Evolutionary conservation across 2,797 vertebrate genomes (phyloP).

Genomic region (Galaxias olidus): DNA sequence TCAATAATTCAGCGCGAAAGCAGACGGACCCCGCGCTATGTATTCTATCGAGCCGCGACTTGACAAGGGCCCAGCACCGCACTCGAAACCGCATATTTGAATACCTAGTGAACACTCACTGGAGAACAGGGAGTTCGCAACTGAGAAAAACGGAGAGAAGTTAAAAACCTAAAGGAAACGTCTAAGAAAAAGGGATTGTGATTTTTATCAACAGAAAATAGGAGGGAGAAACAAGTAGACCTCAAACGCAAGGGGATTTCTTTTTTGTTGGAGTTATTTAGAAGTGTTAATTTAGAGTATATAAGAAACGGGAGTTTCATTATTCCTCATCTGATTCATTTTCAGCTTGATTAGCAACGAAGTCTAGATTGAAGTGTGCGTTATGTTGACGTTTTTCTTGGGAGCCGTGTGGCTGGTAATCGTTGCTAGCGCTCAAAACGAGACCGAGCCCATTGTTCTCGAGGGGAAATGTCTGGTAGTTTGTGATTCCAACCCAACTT

Average conservation of each 20-base stretch:
- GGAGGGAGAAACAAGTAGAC: no score
- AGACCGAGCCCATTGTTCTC: conserved; percentile 94
- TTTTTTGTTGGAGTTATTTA: no score
- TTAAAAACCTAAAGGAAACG: conserved; percentile 13
- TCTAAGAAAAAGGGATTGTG: conserved; percentile 24
- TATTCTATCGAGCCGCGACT: conserved; percentile 73
- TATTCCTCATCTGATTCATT: conserved; percentile 25
- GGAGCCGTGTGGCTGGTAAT: conserved; percentile 83
- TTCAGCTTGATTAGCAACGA: conserved; percentile 51
- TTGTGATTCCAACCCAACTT: conserved; percentile 94
- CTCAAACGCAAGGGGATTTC: no score
- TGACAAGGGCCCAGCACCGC: conserved; percentile 73
- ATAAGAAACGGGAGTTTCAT: not conserved
- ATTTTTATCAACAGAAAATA: no score
- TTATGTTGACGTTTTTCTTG: conserved; percentile 83
- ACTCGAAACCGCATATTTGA: conserved; percentile 55
- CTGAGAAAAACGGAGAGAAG: conserved; percentile 28
- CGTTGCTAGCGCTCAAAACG: conserved; percentile 85
- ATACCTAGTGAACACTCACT: conserved; percentile 62
- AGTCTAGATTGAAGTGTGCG: conserved; percentile 58
- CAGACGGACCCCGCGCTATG: conserved; percentile 83
- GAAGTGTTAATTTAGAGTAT: no score
- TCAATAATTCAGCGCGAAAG: conserved; percentile 85
- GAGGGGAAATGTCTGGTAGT: conserved; percentile 97
- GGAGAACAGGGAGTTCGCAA: conserved; percentile 46